These are phyloP conservation scores for Masnerella sp. DNA, from an alignment of 2,888 invertebrate species.

Conservation along the genomic window DNA sequence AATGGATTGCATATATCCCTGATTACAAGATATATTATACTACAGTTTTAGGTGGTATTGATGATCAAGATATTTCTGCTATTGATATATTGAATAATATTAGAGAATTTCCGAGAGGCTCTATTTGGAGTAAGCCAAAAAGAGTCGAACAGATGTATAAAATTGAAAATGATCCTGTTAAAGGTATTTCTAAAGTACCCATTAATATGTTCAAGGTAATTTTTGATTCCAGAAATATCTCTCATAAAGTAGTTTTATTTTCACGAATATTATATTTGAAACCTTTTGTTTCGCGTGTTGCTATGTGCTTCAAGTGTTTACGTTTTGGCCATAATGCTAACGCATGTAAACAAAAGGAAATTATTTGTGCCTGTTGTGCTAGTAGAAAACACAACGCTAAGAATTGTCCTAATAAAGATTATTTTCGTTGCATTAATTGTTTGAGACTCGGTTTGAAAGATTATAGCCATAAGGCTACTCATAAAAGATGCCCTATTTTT, in stretches of 20 bases:
- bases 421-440: background rate
- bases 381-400: background rate
- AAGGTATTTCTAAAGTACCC: background rate
- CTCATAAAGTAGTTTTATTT: slow-evolving; percentile 3
- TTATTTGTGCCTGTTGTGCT: background rate
- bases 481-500: slow-evolving; percentile 1
- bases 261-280: slow-evolving; percentile 6
- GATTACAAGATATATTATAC: background rate
- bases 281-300: slow-evolving; percentile 1
- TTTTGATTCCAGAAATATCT: background rate
- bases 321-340: slow-evolving; percentile 5
- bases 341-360: slow-evolving; percentile 1
- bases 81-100: background rate
- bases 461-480: background rate
- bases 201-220: background rate
- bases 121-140: background rate
- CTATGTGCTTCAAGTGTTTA: background rate
- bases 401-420: background rate
- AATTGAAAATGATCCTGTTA: background rate
- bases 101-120: background rate
- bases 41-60: background rate
- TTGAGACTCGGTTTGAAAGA: background rate
- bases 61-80: background rate
- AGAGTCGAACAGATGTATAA: background rate
- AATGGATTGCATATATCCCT: background rate